phyloP scores from a whole-genome alignment of 2,113 vertebrate genomes.

The Colossoma macropomum region DNA sequence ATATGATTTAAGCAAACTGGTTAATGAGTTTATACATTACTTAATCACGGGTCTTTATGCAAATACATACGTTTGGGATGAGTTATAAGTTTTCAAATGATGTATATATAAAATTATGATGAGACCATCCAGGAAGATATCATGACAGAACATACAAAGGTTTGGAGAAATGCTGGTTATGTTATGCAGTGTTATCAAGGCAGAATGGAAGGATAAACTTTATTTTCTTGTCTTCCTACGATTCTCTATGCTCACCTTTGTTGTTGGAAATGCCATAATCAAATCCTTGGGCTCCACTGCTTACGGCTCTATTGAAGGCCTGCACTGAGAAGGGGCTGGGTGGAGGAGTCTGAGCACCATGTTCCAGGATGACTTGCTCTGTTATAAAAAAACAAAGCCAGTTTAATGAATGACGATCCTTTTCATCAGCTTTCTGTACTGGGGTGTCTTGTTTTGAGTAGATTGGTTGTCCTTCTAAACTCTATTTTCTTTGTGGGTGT shows the following conservation, averaged over 20 bases:
- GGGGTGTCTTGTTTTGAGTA: background rate
- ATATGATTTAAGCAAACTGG: background rate
- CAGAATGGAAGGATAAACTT: background rate
- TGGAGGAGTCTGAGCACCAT: slow-evolving; percentile 92
- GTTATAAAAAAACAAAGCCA: slow-evolving; percentile 52
- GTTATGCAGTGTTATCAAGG: background rate
- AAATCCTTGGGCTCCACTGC: slow-evolving; percentile 91
- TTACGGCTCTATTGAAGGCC: slow-evolving; percentile 88
- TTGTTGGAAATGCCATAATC: slow-evolving; percentile 97
- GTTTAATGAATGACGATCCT: background rate
- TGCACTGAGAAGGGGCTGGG: slow-evolving; percentile 97
- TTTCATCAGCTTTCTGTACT: too few relatives aligned
- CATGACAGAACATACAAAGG: background rate
- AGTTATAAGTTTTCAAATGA: background rate
- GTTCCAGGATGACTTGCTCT: slow-evolving; percentile 93
- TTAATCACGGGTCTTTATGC: background rate
- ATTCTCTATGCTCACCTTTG: slow-evolving; percentile 84
- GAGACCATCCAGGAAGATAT: background rate
- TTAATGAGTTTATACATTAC: background rate
- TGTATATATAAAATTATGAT: background rate
- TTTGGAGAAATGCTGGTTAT: background rate
- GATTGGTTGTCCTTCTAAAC: background rate
- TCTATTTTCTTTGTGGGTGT: background rate
- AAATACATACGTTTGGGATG: background rate
- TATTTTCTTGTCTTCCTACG: background rate